A percentile compares a stretch with the other conserved stretches of the same genome.
Evolutionary conservation across 2,888 invertebrate species (phyloP).

Genomic region (Steinernema scapterisci): DNA sequence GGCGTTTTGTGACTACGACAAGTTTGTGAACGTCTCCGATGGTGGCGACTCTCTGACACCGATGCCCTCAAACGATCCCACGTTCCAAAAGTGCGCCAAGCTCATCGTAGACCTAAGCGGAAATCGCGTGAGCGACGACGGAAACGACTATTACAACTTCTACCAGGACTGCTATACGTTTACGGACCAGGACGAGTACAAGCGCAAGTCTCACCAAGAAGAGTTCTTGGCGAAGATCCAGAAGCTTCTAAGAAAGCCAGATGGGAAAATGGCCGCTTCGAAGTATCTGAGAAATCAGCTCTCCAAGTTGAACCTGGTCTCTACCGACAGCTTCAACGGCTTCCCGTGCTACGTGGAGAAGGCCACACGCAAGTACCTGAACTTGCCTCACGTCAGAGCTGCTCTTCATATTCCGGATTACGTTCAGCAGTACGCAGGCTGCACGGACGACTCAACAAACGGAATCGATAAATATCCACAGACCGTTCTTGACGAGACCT

Average conservation of each 20-base stretch:
- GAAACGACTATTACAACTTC: constrained; percentile 56
- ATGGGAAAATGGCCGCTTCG: background rate
- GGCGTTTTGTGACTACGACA: background rate
- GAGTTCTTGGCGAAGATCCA: background rate
- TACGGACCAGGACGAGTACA: background rate
- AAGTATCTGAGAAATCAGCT: background rate
- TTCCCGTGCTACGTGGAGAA: constrained; percentile 1
- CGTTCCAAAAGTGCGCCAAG: background rate
- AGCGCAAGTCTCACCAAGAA: background rate
- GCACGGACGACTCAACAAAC: background rate
- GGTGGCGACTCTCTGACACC: background rate
- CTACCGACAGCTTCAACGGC: background rate
- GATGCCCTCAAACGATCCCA: background rate
- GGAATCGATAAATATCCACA: background rate
- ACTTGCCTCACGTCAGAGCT: background rate
- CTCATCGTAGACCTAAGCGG: background rate
- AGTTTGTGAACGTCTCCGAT: background rate
- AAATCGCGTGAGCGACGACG: constrained; percentile 16
- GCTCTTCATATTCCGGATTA: constrained; percentile 26
- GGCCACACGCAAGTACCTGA: background rate
- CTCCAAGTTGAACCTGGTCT: background rate
- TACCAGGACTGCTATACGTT: constrained; percentile 56
- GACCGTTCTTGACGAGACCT: constrained; percentile 17
- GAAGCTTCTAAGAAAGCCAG: background rate
- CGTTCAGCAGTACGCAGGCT: background rate